Evolutionary conservation across 2,797 vertebrate genomes (phyloP).

Genomic region (Hylomyscus alleni): DNA sequence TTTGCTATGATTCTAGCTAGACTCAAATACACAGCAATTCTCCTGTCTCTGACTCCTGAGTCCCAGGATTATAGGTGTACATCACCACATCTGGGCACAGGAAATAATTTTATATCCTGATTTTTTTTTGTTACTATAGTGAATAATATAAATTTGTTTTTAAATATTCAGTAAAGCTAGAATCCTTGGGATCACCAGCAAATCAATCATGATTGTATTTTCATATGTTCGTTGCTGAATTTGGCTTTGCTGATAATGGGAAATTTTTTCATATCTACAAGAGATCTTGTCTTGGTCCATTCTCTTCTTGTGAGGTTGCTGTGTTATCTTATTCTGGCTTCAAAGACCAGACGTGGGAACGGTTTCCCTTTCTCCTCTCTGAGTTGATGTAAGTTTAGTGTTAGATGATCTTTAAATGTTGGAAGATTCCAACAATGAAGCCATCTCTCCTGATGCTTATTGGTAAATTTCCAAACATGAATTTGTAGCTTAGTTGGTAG

Average conservation of each 20-base stretch:
- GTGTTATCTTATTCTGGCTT: neutral
- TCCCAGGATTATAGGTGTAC: neutral
- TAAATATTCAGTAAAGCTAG: neutral
- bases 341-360: neutral
- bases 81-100: neutral
- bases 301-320: neutral
- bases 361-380: neutral
- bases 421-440: conserved; percentile 46
- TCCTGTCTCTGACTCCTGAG: neutral
- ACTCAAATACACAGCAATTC: neutral
- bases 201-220: neutral
- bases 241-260: neutral
- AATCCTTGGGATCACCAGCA: neutral
- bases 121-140: neutral
- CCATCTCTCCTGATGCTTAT: neutral
- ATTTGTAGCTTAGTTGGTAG: neutral
- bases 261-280: neutral
- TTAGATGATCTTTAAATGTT: neutral
- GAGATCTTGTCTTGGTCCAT: neutral
- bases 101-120: neutral
- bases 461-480: neutral
- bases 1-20: neutral
- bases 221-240: neutral
- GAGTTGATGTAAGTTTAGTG: neutral
- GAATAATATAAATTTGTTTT: neutral